Base-by-base conservation (phyloP, 1,140 invertebrate genomes). In the Zaprionus nigranus region DNA sequence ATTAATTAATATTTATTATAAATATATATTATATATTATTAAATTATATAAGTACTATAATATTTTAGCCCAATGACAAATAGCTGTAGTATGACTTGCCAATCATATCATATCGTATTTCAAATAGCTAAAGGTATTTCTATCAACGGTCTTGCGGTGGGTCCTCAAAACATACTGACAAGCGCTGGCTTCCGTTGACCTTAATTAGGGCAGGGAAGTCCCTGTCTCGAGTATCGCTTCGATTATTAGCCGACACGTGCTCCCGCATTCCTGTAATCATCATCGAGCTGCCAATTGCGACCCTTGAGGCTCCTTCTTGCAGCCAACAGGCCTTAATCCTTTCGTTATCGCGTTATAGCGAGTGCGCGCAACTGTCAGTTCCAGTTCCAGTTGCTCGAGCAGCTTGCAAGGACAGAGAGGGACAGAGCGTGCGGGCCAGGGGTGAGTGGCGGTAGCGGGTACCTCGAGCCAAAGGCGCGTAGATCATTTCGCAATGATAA, bases 401-500 rank as follows among this genome's bases (percentile, higher is more conserved):
- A 54, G n/a, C 30, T 12, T 0, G 28, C 51, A 26, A 30, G 57
- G 36, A 53, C 30, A n/a, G 56, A 17, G 34, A 24, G 20, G 51
- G 28, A 38, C 30, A 13, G 56, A 22, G 40, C 22, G 49, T 15
- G 24, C 15, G 22, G 11, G 30, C 13, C 2, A 38, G 34, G 49
- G 22, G 13, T 56, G 65, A 22, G 13, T 26, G 3, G 46, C 36
- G 40, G 36, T 34, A 24, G 20, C 64, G 60, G 64, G 6, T 17
- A 17, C 53, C 46, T 36, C 26, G 34, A 43, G 70, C 38, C 38
- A 58, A 74, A 87, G 73, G 70, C 59, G 68, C 57, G 77, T 75
- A 82, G 91, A 92, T 92, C 90, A 82, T 77, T 88, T 88, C 75
- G 91, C 90, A 91, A 91, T 92, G 90, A 92, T 92, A 91, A 92